A percentile compares a stretch with the other conserved stretches of the same genome.
Conservation (phyloP, 2,113 vertebrate genomes). For the Lepisosteus oculatus region DNA sequence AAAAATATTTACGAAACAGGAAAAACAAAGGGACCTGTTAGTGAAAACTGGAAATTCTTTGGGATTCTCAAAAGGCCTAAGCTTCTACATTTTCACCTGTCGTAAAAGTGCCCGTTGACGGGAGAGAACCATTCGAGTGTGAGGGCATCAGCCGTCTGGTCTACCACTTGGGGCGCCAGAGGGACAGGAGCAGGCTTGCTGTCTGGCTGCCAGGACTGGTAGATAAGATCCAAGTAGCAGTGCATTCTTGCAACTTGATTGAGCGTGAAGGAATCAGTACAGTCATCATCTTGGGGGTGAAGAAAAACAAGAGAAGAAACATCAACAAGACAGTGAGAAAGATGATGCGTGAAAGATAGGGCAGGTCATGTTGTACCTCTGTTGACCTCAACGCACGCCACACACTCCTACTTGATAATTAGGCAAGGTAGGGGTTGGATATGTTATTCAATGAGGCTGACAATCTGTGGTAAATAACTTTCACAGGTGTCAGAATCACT, state of each 20-base stretch:
- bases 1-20: too few relatives aligned
- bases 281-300: slow-evolving; percentile 82
- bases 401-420: not conserved
- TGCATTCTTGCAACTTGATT: slow-evolving; percentile 98
- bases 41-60: too few relatives aligned
- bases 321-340: not conserved
- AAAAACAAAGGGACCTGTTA: too few relatives aligned
- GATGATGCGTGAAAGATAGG: not conserved
- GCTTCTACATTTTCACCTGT: slow-evolving; percentile 83
- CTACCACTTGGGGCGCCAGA: slow-evolving; percentile 84
- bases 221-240: slow-evolving; percentile 94
- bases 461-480: too few relatives aligned
- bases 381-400: too few relatives aligned
- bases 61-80: too few relatives aligned
- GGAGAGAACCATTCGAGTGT: slow-evolving; percentile 93
- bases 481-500: too few relatives aligned
- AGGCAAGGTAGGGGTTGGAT: too few relatives aligned
- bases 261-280: slow-evolving; percentile 92
- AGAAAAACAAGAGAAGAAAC: slow-evolving; percentile 22
- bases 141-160: slow-evolving; percentile 72
- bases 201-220: slow-evolving; percentile 87
- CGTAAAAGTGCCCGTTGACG: slow-evolving; percentile 87
- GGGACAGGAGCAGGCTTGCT: slow-evolving; percentile 82
- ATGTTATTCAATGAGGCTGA: too few relatives aligned
- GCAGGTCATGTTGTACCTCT: too few relatives aligned